Evolutionary conservation across 2,113 vertebrate species (phyloP).

Genomic region (Silurus meridionalis): DNA sequence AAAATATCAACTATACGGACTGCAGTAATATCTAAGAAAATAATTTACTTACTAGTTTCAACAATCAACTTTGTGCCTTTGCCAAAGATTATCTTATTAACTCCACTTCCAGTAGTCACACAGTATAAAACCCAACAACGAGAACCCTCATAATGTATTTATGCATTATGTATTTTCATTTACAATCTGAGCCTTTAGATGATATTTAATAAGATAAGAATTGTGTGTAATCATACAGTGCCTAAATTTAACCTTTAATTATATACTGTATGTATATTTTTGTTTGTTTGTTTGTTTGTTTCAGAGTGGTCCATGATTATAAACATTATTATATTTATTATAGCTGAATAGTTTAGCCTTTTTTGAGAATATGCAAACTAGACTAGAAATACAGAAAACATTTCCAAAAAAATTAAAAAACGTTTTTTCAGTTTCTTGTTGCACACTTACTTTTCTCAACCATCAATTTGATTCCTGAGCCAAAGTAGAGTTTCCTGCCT

Average conservation of each 20-base stretch:
- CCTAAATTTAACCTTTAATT: background rate
- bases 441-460: constrained; percentile 35
- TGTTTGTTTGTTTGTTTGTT: background rate
- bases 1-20: background rate
- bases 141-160: background rate
- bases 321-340: background rate
- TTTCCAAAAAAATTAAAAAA: background rate
- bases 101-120: constrained; percentile 47
- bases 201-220: background rate
- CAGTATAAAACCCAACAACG: constrained; percentile 29
- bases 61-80: constrained; percentile 43
- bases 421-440: background rate
- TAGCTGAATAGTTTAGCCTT: background rate
- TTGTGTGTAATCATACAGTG: background rate
- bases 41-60: constrained; percentile 48
- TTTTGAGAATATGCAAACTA: background rate
- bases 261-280: too few relatives aligned
- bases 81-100: constrained; percentile 49
- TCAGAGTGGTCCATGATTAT: background rate
- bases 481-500: constrained; percentile 36
- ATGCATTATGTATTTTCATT: background rate
- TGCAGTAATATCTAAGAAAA: background rate
- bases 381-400: background rate
- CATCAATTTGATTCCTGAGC: constrained; percentile 29
- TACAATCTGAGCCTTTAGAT: background rate